Evolutionary conservation across 2,797 vertebrate species (phyloP).

Genomic region (Acanthornis magna): DNA sequence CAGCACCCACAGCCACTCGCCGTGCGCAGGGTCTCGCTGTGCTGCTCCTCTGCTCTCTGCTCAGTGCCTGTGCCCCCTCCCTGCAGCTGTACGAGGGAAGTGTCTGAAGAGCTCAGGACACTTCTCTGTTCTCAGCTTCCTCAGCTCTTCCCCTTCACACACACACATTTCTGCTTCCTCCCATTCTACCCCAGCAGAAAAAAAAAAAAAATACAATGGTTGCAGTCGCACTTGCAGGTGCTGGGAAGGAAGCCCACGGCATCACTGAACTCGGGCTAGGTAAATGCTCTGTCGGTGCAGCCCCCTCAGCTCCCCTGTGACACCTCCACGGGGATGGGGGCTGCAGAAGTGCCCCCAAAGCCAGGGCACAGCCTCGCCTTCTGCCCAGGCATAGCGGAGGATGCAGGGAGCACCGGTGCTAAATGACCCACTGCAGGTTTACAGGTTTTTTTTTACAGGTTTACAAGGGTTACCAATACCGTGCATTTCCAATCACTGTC

Average conservation of each 20-base stretch:
- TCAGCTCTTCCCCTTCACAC: background rate
- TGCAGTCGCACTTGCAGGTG: background rate
- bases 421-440: accelerated
- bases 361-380: background rate
- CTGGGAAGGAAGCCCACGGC: background rate
- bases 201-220: accelerated
- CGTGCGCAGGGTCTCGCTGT: accelerated
- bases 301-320: background rate
- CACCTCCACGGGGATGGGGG: accelerated
- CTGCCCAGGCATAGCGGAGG: background rate
- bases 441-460: too few species aligned
- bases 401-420: accelerated
- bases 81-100: background rate
- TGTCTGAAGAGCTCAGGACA: accelerated
- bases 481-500: accelerated
- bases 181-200: background rate
- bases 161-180: background rate
- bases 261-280: accelerated
- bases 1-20: background rate
- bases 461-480: background rate
- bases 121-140: background rate
- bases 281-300: background rate
- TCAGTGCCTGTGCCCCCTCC: background rate
- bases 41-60: accelerated
- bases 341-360: background rate